These are phyloP conservation scores for Corythornis cristatus DNA, from an alignment of 2,113 vertebrate species.

Conservation along the genomic window DNA sequence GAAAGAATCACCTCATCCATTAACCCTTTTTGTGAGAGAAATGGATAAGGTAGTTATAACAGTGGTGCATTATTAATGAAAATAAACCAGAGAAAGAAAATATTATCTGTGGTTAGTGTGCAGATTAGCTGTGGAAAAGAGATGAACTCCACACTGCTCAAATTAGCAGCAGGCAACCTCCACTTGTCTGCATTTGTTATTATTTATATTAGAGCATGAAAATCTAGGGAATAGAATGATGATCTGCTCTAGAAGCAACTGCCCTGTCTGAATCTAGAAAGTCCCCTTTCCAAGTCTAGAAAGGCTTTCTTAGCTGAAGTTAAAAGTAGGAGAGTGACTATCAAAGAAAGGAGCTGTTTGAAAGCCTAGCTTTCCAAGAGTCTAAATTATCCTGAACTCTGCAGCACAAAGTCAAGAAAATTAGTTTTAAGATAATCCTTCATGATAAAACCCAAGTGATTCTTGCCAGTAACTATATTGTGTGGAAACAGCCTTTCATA, in stretches of 20 bases:
- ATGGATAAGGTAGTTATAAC: not conserved
- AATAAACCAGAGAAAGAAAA: not conserved
- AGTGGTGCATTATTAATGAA: not conserved
- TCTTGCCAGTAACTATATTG: not conserved
- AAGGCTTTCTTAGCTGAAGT: not conserved
- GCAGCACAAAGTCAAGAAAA: not conserved
- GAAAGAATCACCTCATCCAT: not conserved
- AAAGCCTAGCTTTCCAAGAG: not conserved
- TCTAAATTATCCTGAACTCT: not conserved
- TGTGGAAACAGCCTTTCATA: not conserved
- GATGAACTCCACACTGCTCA: not conserved
- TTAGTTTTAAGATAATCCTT: not conserved
- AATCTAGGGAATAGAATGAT: not conserved
- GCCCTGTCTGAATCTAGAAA: not conserved
- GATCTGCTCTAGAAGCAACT: not conserved
- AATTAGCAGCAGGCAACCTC: not conserved
- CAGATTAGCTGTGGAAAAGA: not conserved
- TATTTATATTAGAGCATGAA: not conserved
- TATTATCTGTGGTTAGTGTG: not conserved
- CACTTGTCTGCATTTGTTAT: not conserved
- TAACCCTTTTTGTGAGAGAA: not conserved
- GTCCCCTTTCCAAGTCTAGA: not conserved
- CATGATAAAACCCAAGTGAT: not conserved
- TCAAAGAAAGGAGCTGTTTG: not conserved
- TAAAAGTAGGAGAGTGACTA: not conserved